phyloP scores from a whole-genome alignment of 2,888 invertebrate species.

The Slavum lentiscoides region DNA sequence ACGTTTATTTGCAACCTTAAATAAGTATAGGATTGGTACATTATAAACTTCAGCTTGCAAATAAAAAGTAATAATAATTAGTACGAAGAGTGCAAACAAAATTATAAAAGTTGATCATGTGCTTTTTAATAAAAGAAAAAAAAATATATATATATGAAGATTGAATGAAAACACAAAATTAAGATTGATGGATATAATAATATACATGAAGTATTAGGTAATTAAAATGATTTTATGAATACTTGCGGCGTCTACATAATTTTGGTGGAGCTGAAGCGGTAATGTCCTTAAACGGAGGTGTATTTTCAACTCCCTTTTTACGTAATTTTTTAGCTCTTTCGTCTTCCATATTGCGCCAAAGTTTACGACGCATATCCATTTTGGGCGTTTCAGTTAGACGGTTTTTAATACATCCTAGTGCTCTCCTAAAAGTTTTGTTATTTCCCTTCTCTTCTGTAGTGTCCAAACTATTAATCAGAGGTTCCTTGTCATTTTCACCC shows the following conservation, averaged over 20 bases:
- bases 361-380: conserved; percentile 39
- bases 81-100: not conserved
- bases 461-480: not conserved
- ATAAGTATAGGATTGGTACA: not conserved
- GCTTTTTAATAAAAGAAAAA: not conserved
- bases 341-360: conserved; percentile 50
- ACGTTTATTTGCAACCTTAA: not conserved
- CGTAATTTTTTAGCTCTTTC: conserved; percentile 30
- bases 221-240: conserved; percentile 10
- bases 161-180: too few relatives aligned
- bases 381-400: conserved; percentile 41
- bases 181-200: too few relatives aligned
- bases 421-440: conserved; percentile 6
- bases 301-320: conserved; percentile 36
- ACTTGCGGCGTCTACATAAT: conserved; percentile 23
- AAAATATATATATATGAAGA: not conserved
- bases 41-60: not conserved
- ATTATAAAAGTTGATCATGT: not conserved
- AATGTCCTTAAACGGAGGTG: conserved; percentile 39
- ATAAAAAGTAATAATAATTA: not conserved
- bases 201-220: not conserved
- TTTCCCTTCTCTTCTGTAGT: not conserved
- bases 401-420: conserved; percentile 41
- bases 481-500: conserved; percentile 26
- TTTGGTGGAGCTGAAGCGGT: conserved; percentile 51